Conservation (phyloP, 1,140 invertebrate genomes). For the Drosophila cardini region DNA sequence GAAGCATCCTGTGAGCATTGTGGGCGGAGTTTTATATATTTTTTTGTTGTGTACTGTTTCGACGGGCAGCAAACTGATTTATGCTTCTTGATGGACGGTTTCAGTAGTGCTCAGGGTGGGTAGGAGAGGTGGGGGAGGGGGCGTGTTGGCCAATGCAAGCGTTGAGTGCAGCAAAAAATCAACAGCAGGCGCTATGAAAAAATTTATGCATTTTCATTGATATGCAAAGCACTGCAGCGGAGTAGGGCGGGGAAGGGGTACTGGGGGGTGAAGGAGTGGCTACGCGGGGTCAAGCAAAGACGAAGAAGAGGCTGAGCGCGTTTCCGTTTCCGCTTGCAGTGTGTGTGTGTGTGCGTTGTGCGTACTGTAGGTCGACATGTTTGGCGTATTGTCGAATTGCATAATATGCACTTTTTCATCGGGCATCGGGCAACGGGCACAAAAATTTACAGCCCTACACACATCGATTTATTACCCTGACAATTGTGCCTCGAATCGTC, state of each 20-base stretch:
- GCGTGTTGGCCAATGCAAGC: conserved; percentile 46
- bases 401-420: conserved; percentile 84
- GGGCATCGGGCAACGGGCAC: conserved; percentile 65
- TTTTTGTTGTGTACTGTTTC: conserved; percentile 35
- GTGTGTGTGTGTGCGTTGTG: conserved; percentile 18
- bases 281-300: conserved; percentile 44
- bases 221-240: conserved; percentile 74
- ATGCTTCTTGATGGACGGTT: conserved; percentile 80
- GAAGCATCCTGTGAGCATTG: conserved; percentile 63
- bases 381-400: conserved; percentile 83
- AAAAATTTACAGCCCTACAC: conserved; percentile 84
- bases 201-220: conserved; percentile 84
- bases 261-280: not conserved
- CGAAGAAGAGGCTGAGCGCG: conserved; percentile 71
- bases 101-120: conserved; percentile 21
- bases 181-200: conserved; percentile 52
- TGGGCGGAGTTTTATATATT: conserved; percentile 28
- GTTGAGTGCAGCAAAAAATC: conserved; percentile 61
- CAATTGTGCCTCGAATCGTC: conserved; percentile 76
- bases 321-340: conserved; percentile 72
- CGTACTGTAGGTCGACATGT: conserved; percentile 73
- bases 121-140: conserved; percentile 28
- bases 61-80: conserved; percentile 70
- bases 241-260: not conserved
- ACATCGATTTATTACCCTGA: conserved; percentile 84